Evolutionary conservation across 2,888 invertebrate genomes (phyloP), one percentile per base, ranked within the genome.

Genomic region (Pristionchus arcanus): DNA sequence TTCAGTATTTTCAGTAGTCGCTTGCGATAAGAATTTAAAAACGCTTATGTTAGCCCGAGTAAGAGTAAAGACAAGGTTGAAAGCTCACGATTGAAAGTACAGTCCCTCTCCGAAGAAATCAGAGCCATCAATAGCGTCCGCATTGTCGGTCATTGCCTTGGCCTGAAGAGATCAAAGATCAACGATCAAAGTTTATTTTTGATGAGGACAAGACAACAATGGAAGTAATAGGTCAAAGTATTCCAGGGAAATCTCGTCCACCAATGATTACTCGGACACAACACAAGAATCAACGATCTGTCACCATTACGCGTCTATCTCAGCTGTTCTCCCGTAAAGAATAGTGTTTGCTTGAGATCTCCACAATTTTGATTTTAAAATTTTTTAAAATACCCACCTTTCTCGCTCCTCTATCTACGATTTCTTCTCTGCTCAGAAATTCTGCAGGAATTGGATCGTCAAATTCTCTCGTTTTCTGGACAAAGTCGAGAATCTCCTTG

Each of bases 371-470:
- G 68, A 53, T n/a, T 5, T 53, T 90, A 7, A 9, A n/a, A n/a
- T n/a, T n/a, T n/a, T n/a, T n/a, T n/a, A n/a, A n/a, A n/a, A n/a
- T n/a, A n/a, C n/a, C n/a, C n/a, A 91, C 91, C 90, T 95, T 96
- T 53, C 95, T 92, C 21, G 95, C 91, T 0, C 94, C 94, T 74
- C 94, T 94, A 25, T 95, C 94, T 91, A 95, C 95, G 55, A 95
- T 92, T 91, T 95, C 95, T 55, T 95, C 95, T 16, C 95, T 92
- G 28, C 92, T 94, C 91, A 95, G 91, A 89, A 95, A 95, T 87
- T 94, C 93, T 53, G 94, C 92, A 34, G 95, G 94, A 0, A 93
- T 91, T 2, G 94, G 94, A 74, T 95, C 95, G 49, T 94, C 92
- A 85, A 95, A 94, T 16, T 94, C 95, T 91, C 84, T 31, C 31